phyloP scores from a whole-genome alignment of 2,888 invertebrate species.

The Colostygia pectinataria region DNA sequence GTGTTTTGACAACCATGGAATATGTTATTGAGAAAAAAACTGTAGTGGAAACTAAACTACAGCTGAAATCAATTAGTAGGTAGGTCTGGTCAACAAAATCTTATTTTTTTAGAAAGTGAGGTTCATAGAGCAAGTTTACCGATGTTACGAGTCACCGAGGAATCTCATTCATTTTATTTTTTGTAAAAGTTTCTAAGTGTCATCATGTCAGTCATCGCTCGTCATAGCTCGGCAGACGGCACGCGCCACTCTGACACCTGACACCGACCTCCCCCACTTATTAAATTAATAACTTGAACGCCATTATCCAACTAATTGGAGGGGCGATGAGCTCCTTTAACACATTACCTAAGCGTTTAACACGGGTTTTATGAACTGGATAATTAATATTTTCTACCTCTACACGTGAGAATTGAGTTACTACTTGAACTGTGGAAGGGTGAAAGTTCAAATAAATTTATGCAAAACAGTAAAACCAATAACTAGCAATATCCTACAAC shows the following conservation, averaged over 20 bases:
- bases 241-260: constrained; percentile 31
- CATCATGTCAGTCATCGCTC: constrained; percentile 18
- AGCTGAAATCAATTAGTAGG: too few species aligned
- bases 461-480: too few species aligned
- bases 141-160: too few species aligned
- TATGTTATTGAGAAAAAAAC: too few species aligned
- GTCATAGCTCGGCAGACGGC: constrained; percentile 16
- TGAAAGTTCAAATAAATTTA: not conserved
- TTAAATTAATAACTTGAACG: constrained; percentile 82
- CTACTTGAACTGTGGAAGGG: constrained; percentile 1
- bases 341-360: constrained; percentile 76
- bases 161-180: too few species aligned
- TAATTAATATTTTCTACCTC: constrained; percentile 67
- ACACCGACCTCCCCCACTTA: constrained; percentile 62
- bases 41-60: too few species aligned
- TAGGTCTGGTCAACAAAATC: too few species aligned
- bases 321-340: constrained; percentile 77
- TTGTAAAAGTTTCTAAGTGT: not conserved
- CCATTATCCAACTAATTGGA: constrained; percentile 80
- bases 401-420: constrained; percentile 22
- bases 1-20: too few species aligned
- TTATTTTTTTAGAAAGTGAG: too few species aligned
- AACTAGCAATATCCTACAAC: too few species aligned
- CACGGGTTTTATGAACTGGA: constrained; percentile 74
- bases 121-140: too few species aligned